Evolutionary conservation across 2,113 vertebrate genomes (phyloP).

Genomic region (Rhegmatorhina hoffmannsi): DNA sequence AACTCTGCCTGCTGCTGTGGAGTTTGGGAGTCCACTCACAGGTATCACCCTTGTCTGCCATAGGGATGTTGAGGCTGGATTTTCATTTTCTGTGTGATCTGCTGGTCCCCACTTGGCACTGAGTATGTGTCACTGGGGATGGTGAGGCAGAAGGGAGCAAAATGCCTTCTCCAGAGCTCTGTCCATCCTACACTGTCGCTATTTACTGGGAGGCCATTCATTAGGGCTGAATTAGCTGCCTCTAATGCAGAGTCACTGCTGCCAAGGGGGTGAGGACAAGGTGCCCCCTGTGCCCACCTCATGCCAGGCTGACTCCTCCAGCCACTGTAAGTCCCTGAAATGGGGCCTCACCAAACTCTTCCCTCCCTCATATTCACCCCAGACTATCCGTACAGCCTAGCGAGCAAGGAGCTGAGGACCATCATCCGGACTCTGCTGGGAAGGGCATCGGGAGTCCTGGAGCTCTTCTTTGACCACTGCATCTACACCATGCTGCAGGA

Average conservation of each 20-base stretch:
- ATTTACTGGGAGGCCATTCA: accelerated
- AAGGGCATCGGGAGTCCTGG: slow-evolving; percentile 72
- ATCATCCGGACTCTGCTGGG: slow-evolving; percentile 83
- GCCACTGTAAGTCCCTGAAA: neutral
- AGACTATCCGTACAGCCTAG: slow-evolving; percentile 95
- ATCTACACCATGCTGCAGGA: slow-evolving; percentile 92
- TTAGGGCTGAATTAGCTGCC: accelerated
- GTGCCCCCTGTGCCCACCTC: accelerated
- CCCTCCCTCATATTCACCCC: neutral
- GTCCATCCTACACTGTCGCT: accelerated
- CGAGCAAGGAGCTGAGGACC: slow-evolving; percentile 82
- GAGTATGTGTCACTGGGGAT: accelerated
- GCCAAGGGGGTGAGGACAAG: neutral
- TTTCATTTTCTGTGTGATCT: accelerated
- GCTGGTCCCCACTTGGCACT: accelerated
- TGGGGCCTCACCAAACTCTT: accelerated
- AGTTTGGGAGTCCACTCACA: accelerated
- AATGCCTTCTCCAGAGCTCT: accelerated
- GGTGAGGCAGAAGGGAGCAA: accelerated
- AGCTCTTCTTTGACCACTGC: slow-evolving; percentile 93
- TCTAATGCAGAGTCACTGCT: accelerated
- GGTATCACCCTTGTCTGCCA: accelerated
- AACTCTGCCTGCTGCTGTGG: neutral
- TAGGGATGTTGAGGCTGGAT: neutral
- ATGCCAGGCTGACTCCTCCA: accelerated